A percentile compares a stretch with the other conserved stretches of the same genome.
phyloP scores from a whole-genome alignment of 2,113 vertebrate genomes.

The Marmota monax region DNA sequence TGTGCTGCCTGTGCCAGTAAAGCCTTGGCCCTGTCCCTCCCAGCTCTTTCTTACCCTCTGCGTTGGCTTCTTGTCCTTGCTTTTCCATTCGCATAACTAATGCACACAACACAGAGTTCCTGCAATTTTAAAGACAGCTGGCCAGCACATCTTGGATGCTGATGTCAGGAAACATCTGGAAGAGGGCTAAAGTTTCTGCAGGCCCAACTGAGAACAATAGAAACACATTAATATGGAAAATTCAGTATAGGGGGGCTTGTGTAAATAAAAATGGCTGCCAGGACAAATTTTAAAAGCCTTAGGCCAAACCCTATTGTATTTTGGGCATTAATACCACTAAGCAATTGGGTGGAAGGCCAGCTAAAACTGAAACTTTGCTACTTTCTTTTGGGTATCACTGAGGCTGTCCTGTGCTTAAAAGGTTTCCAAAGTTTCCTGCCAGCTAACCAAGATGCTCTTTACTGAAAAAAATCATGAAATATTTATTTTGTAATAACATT shows the following conservation, averaged over 20 bases:
- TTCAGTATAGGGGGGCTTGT: neutral
- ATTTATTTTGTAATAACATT: conserved; percentile 20
- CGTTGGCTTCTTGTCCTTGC: conserved; percentile 53
- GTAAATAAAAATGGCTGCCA: conserved; percentile 66
- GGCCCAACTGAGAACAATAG: conserved; percentile 76
- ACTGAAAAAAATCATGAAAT: neutral
- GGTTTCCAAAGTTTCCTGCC: neutral
- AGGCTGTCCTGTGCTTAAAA: conserved; percentile 4
- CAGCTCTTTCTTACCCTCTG: conserved; percentile 32
- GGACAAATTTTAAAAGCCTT: conserved; percentile 1
- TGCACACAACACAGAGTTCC: conserved; percentile 67
- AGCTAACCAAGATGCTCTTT: conserved; percentile 24
- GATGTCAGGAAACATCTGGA: conserved; percentile 77
- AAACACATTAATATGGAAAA: conserved; percentile 70
- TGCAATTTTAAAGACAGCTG: conserved; percentile 68
- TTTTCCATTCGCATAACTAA: conserved; percentile 77
- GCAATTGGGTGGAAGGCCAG: neutral
- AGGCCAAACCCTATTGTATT: neutral
- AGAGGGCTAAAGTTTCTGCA: conserved; percentile 66
- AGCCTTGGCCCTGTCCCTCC: neutral
- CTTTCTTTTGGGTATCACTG: neutral
- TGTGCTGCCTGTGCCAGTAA: neutral
- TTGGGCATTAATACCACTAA: neutral
- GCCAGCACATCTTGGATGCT: conserved; percentile 66
- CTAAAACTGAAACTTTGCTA: neutral